Evolutionary conservation across 2,888 invertebrate species (phyloP).

Genomic region (Xestia ashworthii): DNA sequence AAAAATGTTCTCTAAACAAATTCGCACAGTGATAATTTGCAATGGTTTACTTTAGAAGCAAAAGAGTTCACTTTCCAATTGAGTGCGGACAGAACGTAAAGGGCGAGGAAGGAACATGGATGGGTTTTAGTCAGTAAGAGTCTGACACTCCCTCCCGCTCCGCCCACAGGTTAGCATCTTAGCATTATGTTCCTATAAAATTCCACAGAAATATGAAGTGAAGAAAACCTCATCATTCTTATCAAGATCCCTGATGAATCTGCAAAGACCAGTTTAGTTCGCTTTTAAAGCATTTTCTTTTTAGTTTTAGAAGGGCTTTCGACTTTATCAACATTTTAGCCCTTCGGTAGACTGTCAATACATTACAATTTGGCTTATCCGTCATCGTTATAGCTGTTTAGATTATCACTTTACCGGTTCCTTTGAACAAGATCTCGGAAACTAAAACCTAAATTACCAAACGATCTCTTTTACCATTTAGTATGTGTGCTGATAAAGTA

Average conservation of each 20-base stretch:
- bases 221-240: not conserved
- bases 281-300: no score
- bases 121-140: no score
- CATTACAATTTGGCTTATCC: not conserved
- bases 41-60: not conserved
- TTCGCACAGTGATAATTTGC: not conserved
- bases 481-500: constrained; percentile 14
- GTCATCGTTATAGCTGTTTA: not conserved
- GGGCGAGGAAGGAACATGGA: no score
- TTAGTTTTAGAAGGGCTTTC: no score
- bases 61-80: not conserved
- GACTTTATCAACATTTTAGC: no score
- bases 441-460: not conserved
- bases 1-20: not conserved
- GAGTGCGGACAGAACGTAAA: no score
- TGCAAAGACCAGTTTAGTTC: not conserved
- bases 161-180: not conserved
- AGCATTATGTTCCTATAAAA: not conserved
- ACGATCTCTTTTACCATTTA: constrained; percentile 12
- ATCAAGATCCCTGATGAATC: not conserved
- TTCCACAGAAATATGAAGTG: no score
- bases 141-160: no score
- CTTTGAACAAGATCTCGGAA: no score
- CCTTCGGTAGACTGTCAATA: no score
- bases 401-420: not conserved